A percentile compares a stretch with the other conserved stretches of the same genome.
Evolutionary conservation across 1,140 invertebrate species (phyloP).

Genomic region (Eriocheir sinensis): DNA sequence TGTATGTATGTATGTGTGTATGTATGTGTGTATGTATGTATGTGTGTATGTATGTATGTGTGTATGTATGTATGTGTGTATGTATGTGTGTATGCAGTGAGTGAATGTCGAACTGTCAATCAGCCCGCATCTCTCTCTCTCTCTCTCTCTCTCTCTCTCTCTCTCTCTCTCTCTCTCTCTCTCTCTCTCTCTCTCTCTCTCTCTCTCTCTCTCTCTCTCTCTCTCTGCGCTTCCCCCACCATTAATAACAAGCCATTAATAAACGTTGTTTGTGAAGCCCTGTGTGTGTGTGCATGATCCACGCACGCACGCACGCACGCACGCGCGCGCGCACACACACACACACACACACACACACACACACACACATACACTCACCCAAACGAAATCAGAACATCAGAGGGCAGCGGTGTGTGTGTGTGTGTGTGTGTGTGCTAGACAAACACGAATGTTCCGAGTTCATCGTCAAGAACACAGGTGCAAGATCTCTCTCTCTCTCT

Average conservation of each 20-base stretch:
- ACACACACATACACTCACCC: background rate
- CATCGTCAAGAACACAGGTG: background rate
- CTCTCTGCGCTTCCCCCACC: too few relatives aligned
- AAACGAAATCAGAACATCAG: too few relatives aligned
- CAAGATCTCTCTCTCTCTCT: background rate
- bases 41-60: too few relatives aligned
- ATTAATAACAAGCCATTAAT: too few relatives aligned
- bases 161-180: background rate
- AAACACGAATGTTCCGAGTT: background rate
- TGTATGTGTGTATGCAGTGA: too few relatives aligned
- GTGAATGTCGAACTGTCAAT: too few relatives aligned
- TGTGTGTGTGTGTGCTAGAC: constrained; percentile 9
- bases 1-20: constrained; percentile 26
- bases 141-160: background rate
- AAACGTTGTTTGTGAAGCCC: too few relatives aligned
- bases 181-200: background rate
- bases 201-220: background rate
- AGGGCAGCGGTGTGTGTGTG: constrained; percentile 22
- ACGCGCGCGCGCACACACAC: background rate
- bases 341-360: background rate
- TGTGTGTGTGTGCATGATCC: too few relatives aligned
- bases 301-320: background rate
- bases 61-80: too few relatives aligned
- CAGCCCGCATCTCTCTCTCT: too few relatives aligned
- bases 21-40: background rate